Base-by-base conservation (phyloP, 2,888 invertebrate species). In the Melanchra persicariae region DNA sequence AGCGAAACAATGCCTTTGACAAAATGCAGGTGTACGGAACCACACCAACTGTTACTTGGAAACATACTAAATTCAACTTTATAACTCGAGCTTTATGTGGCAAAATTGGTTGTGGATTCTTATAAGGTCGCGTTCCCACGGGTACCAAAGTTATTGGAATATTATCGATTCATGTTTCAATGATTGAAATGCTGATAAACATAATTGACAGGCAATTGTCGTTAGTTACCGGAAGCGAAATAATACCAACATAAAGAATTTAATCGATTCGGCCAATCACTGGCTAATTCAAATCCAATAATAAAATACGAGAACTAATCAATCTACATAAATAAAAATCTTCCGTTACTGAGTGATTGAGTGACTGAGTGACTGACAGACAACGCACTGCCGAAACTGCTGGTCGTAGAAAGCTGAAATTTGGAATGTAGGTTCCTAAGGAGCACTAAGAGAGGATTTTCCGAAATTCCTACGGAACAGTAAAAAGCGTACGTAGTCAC, bases 11-110 rank as follows among this genome's bases (percentile, higher is more conserved):
- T 78, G 55, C 61, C 30, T 43, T 60, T 70, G 69, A 71, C 61
- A 60, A 79, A 77, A 63, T 74, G 72, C 84, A 77, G 74, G 74
- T 84, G 80, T 64, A 60, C 54, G 43, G 26, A 55, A 40, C 40
- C 12, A 51, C 15, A 52, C 24, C 37, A 0, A 37, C 47, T 49
- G 30, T 26, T 2, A 15, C 8, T 24, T 10, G 1, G 0, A 24
- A 55, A 59, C 43, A 30, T 17, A n/a, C 10, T 0, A 79, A 45
- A 65, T 63, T n/a, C 8, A 58, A 70, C 79, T 54, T 45, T 75
- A 60, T 54, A 0, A 0, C 0, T 0, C 0, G 22, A 3, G 0
- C 0, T 8, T 30, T 70, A 66, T 34, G 45, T 30, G 15, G 47
- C 9, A 52, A n/a, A 47, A 57, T 71, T 12, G 37, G 22, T 37